Conservation (phyloP, 2,797 vertebrate genomes). For the Oophaga sylvatica region DNA sequence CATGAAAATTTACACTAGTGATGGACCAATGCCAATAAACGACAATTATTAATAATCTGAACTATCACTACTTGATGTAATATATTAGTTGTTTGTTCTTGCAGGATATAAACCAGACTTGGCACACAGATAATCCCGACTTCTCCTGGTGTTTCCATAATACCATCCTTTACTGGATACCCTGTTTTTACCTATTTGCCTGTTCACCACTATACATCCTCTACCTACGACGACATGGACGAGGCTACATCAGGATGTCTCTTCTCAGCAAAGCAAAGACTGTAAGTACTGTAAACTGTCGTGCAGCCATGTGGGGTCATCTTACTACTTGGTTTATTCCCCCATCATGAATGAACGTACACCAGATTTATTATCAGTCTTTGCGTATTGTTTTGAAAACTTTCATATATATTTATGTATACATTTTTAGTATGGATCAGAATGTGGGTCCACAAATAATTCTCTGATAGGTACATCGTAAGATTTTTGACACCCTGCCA, state of each 20-base stretch:
- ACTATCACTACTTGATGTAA: not conserved
- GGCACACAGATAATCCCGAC: conserved; percentile 76
- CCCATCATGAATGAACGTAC: not conserved
- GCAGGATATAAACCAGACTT: conserved; percentile 81
- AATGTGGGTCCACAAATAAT: no score
- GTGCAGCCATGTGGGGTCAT: not conserved
- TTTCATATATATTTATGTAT: no score
- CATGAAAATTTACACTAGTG: no score
- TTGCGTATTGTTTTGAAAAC: not conserved
- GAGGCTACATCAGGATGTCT: conserved; percentile 81
- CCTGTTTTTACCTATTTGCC: conserved; percentile 80
- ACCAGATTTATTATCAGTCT: not conserved
- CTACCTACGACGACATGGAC: conserved; percentile 73
- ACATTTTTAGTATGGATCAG: no score
- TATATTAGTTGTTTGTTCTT: conserved; percentile 4
- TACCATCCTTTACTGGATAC: conserved; percentile 79
- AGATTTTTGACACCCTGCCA: no score
- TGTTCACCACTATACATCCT: conserved; percentile 76
- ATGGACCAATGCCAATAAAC: no score
- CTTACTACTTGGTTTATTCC: not conserved
- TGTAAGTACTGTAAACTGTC: conserved; percentile 69
- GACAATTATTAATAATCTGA: not conserved
- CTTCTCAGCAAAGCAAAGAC: conserved; percentile 81
- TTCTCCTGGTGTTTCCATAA: conserved; percentile 82
- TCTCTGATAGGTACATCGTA: no score